Evolutionary conservation across 1,140 invertebrate species (phyloP).

Genomic region (Hycleus cichorii): DNA sequence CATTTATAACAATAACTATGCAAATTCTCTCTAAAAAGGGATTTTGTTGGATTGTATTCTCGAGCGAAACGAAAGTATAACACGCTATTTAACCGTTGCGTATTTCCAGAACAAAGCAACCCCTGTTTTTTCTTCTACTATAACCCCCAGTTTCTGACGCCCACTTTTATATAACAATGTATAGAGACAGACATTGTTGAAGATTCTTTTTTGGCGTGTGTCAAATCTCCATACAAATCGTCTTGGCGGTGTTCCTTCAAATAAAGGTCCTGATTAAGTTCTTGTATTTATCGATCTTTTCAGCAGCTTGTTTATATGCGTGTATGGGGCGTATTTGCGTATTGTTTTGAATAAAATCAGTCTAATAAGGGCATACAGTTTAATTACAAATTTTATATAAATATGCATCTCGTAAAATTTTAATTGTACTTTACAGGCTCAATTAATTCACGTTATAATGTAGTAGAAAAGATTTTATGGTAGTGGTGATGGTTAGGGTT

Average conservation of each 20-base stretch:
- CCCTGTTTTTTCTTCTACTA: background rate
- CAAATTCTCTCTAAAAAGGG: constrained; percentile 8
- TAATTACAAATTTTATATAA: too few species aligned
- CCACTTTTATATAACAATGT: constrained; percentile 18
- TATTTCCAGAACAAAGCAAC: constrained; percentile 12
- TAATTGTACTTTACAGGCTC: too few species aligned
- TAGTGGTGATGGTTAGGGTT: too few species aligned
- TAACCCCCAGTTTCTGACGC: background rate
- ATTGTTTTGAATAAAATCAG: too few species aligned
- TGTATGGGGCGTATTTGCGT: too few species aligned
- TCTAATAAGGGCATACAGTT: too few species aligned
- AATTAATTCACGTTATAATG: too few species aligned
- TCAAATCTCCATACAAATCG: constrained; percentile 27
- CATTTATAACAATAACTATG: constrained; percentile 14
- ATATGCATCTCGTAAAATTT: too few species aligned
- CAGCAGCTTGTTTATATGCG: too few species aligned
- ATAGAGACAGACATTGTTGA: constrained; percentile 8
- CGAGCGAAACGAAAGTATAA: constrained; percentile 1
- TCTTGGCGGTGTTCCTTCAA: constrained; percentile 22
- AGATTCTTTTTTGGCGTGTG: constrained; percentile 11
- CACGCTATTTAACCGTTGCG: constrained; percentile 8
- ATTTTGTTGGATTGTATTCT: background rate
- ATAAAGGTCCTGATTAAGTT: constrained; percentile 12
- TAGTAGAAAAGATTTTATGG: too few species aligned
- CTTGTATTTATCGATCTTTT: too few species aligned